Conservation (phyloP, 2,888 invertebrate genomes). For the Polydrusus pterygomalis region DNA sequence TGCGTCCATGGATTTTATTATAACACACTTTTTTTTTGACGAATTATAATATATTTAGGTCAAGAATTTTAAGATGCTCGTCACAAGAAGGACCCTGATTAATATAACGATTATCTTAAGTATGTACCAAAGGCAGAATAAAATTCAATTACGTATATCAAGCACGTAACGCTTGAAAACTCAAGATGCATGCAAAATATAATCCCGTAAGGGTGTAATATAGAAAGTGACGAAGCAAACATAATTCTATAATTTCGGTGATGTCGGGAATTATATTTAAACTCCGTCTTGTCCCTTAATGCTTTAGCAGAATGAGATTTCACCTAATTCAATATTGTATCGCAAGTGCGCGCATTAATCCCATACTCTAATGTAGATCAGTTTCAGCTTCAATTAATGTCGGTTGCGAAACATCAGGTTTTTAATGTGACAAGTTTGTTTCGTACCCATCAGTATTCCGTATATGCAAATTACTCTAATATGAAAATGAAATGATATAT, state of each 20-base stretch:
- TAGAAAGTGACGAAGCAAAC: slow-evolving; percentile 27
- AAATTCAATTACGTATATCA: slow-evolving; percentile 12
- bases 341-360: slow-evolving; percentile 35
- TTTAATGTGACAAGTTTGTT: slow-evolving; percentile 22
- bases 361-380: slow-evolving; percentile 28
- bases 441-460: background rate
- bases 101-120: too few relatives aligned
- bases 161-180: slow-evolving; percentile 11
- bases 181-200: slow-evolving; percentile 9
- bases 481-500: too few relatives aligned
- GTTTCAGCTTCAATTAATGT: slow-evolving; percentile 37
- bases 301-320: slow-evolving; percentile 12
- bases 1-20: too few relatives aligned
- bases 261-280: slow-evolving; percentile 30
- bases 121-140: background rate
- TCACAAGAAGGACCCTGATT: too few relatives aligned
- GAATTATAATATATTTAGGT: too few relatives aligned
- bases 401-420: slow-evolving; percentile 13
- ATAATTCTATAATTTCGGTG: slow-evolving; percentile 24
- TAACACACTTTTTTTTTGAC: too few relatives aligned
- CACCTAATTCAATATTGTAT: slow-evolving; percentile 27
- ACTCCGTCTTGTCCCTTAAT: slow-evolving; percentile 13
- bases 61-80: too few relatives aligned
- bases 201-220: slow-evolving; percentile 24
- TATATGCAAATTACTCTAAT: slow-evolving; percentile 18